Conservation (phyloP, 2,888 invertebrate genomes). For the Salticus scenicus region DNA sequence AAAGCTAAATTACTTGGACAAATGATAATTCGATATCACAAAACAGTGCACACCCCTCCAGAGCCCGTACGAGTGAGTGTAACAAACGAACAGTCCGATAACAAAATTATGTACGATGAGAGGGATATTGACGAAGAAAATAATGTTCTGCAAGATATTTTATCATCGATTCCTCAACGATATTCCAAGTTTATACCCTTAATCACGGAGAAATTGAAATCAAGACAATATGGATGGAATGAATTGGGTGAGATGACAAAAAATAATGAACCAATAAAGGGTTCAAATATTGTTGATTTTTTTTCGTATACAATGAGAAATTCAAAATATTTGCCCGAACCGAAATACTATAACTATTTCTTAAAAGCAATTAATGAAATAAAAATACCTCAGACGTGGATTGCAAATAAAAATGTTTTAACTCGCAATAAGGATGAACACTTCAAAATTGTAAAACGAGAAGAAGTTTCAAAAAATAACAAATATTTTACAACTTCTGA, state of each 20-base stretch:
- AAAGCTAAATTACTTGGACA: conserved; percentile 42
- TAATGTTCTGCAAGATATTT: neutral
- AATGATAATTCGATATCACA: conserved; percentile 27
- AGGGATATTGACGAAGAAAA: neutral
- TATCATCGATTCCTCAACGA: neutral
- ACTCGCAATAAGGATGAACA: no score
- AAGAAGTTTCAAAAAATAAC: no score
- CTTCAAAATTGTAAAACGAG: no score
- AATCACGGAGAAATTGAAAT: conserved; percentile 34
- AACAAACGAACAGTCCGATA: neutral
- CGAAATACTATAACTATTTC: conserved; percentile 14
- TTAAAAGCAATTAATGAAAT: conserved; percentile 26
- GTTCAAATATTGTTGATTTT: conserved; percentile 8
- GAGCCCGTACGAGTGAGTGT: conserved; percentile 29
- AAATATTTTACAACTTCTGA: no score
- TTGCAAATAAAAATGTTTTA: conserved; percentile 12
- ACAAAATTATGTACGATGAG: no score
- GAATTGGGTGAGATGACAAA: neutral
- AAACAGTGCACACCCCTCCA: neutral
- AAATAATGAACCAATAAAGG: neutral
- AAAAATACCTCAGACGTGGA: neutral
- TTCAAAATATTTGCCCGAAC: conserved; percentile 9
- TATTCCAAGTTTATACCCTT: neutral
- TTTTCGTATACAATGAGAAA: conserved; percentile 28
- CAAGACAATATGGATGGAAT: conserved; percentile 19